These are phyloP conservation scores for Onychostruthus taczanowskii DNA, from an alignment of 2,113 vertebrate species.

Conservation along the genomic window DNA sequence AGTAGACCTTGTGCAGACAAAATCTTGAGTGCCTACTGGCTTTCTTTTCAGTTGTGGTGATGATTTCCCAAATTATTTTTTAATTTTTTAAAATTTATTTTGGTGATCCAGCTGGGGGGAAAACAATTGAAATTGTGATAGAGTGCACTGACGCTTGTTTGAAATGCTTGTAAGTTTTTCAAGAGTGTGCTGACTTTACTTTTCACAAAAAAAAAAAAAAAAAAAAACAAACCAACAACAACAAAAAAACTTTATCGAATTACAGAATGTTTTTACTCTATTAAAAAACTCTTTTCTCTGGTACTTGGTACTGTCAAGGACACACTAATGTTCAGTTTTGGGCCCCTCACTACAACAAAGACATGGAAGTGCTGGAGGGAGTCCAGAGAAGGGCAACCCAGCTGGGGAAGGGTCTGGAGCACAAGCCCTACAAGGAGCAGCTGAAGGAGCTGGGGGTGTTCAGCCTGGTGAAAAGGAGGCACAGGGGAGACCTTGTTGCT, in stretches of 20 bases:
- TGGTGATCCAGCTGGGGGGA: rapidly evolving
- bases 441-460: background rate
- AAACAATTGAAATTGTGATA: background rate
- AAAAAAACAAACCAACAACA: too few species aligned
- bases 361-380: background rate
- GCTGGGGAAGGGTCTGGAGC: background rate
- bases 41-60: background rate
- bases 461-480: background rate
- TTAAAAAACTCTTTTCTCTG: background rate
- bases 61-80: background rate
- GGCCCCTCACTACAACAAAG: background rate
- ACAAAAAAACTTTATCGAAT: background rate
- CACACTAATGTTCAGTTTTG: background rate
- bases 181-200: background rate
- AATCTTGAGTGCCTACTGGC: background rate
- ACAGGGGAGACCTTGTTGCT: too few species aligned
- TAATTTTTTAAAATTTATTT: background rate
- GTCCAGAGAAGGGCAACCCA: rapidly evolving
- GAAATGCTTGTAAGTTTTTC: background rate
- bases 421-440: background rate
- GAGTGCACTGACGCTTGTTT: background rate
- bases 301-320: background rate
- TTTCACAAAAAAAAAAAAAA: background rate
- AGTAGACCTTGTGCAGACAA: background rate
- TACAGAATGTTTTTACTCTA: background rate